Evolutionary conservation across 2,113 vertebrate species (phyloP).

Genomic region (Calyptomena viridis): DNA sequence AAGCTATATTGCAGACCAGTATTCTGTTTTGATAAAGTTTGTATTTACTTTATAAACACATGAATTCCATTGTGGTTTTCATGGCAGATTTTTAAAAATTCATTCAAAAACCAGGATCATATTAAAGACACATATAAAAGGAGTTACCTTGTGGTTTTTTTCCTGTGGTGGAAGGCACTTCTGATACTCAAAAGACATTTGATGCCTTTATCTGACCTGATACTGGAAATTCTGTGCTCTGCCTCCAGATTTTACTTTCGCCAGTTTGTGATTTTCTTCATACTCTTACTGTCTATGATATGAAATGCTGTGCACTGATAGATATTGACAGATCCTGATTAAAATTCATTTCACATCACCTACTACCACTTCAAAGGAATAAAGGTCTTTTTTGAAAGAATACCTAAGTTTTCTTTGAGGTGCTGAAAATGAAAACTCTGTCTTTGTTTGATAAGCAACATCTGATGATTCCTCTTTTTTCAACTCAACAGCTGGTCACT

Average conservation of each 20-base stretch:
- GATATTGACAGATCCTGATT: conserved; percentile 67
- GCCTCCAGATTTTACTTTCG: conserved; percentile 11
- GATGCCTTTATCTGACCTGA: neutral
- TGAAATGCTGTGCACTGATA: conserved; percentile 56
- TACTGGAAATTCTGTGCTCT: neutral
- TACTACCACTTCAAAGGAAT: conserved; percentile 70
- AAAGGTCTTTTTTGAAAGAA: conserved; percentile 53
- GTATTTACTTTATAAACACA: neutral
- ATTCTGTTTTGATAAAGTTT: neutral
- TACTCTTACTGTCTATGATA: conserved; percentile 36
- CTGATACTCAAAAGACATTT: neutral
- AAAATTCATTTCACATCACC: conserved; percentile 72
- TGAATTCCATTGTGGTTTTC: neutral
- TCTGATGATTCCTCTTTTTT: conserved; percentile 62
- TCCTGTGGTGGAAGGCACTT: neutral
- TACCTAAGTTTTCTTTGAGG: conserved; percentile 64
- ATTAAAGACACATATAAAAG: neutral
- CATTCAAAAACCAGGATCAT: neutral
- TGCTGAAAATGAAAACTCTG: conserved; percentile 57
- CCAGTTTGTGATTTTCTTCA: conserved; percentile 44
- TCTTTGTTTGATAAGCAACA: conserved; percentile 70
- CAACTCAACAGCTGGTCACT: conserved; percentile 30
- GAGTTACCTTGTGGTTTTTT: neutral
- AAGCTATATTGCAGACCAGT: neutral
- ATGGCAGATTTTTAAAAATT: neutral